Base-by-base conservation (phyloP, 2,888 invertebrate species). In the Lochmaea crataegi region DNA sequence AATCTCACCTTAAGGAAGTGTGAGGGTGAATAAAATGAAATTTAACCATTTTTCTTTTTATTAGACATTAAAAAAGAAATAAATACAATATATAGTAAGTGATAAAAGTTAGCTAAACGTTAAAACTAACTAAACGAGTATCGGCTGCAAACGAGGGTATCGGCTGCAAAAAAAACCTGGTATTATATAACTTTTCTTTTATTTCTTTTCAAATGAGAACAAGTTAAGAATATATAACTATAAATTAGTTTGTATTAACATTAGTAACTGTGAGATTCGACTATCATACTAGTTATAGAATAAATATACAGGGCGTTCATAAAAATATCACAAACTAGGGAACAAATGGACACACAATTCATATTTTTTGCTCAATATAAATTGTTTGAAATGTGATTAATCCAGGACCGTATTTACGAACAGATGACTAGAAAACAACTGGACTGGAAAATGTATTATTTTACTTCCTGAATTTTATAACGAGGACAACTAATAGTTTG, bases 11-110 rank as follows among this genome's bases (percentile, higher is more conserved):
- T 32, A 32, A 32, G 32, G 4, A 26, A 26, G 26, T 26, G n/a
- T 22, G 18, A 2, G 16, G 48, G 32, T 18, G n/a, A 60, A 41
- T 38, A 18, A 65, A 56, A 53, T 18, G 38, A 16, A 64, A n/a
- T 10, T n/a, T n/a, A n/a, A 61, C 57, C 16, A 65, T 61, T 76
- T 69, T 65, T 75, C 22, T 72, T 73, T 81, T 80, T 80, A 79
- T 80, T 81, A 79, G 79, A 81, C 78, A 81, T 80, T 78, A 79
- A 79, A 81, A 80, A 80, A 77, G 69, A 76, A 81, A 80, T 79
- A 79, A 78, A 80, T 81, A 81, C 79, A 80, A 76, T 75, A 76
- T 75, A 78, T 76, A 57, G 63, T 78, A 79, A 77, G 78, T 79
- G 78, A 77, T 79, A 79, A 80, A 78, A 77, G 79, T 81, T 80